Percentiles rank a stretch among this genome's conserved stretches.
phyloP scores from a whole-genome alignment of 2,113 vertebrate genomes.

The Struthio camelus region DNA sequence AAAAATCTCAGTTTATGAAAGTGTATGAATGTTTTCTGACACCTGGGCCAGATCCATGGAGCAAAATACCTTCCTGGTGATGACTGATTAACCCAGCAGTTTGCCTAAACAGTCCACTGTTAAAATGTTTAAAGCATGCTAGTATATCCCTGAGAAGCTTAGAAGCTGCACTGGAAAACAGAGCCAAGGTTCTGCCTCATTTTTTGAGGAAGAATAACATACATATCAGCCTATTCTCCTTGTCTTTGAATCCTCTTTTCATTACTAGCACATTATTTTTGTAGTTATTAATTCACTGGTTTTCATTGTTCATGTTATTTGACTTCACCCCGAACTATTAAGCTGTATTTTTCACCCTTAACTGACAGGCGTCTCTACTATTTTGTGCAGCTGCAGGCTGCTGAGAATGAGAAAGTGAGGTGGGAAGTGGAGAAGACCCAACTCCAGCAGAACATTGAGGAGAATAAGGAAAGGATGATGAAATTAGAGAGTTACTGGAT shows the following conservation, averaged over 20 bases:
- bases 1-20: background rate
- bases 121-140: background rate
- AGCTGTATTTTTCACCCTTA: background rate
- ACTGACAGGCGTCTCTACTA: conserved; percentile 10
- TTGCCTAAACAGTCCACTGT: background rate
- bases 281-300: background rate
- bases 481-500: conserved; percentile 99
- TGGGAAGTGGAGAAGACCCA: conserved; percentile 96
- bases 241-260: background rate
- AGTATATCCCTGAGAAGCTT: background rate
- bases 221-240: background rate
- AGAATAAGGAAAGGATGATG: conserved; percentile 97
- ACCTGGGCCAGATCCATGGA: background rate
- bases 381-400: conserved; percentile 84
- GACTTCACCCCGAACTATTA: background rate
- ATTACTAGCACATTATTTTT: background rate
- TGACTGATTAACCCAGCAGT: background rate
- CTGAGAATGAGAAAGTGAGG: conserved; percentile 94
- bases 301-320: background rate
- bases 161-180: background rate
- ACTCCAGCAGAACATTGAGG: conserved; percentile 96
- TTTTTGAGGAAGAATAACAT: background rate
- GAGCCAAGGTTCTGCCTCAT: background rate
- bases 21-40: background rate
- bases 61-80: background rate